Base-by-base conservation (phyloP, 2,888 invertebrate species). In the Pandemis corylana region DNA sequence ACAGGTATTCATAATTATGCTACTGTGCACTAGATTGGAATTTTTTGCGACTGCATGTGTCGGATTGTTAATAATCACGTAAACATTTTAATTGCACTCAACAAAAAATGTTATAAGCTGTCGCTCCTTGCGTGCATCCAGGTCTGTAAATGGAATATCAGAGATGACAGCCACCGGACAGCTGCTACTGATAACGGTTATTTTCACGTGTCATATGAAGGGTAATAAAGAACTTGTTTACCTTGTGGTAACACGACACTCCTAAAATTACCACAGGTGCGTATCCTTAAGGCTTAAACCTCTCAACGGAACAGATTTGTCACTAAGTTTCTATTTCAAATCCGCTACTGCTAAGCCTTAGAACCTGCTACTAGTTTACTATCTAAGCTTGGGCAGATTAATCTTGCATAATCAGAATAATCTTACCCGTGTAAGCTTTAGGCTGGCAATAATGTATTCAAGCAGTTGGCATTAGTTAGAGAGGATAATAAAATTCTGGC, bases 231-330 rank as follows among this genome's bases (percentile, higher is more conserved):
- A 36, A 36, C 28, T 6, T 53, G 6, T 53, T 53, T 53, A 53
- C n/a, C 15, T n/a, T n/a, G 53, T 15, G 9, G 15, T 53, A 53
- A n/a, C 6, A 56, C 53, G 13, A 2, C 7, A 51, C n/a, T 13
- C 15, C 53, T 36, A 9, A 20, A 20, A 15, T 56, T 20, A 56
- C 15, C 20, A 15, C 44, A 65, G 44, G 20, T 15, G 42, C 13
- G 15, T 42, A 51, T n/a, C 53, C 20, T 53, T 68, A 28, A 42
- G n/a, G 46, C 44, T 62, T 51, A 67, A 66, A 51, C 28, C 51
- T 9, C 46, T 20, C 56, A 73, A 28, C 41, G 69, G 69, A 69
- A 44, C 74, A 75, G 65, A 70, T 70, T 75, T 66, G 70, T 75
- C 66, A 53, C 68, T 49, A 62, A 70, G 51, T 51, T 62, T 53